Conservation (phyloP, 2,113 vertebrate genomes). For the Gobio gobio region DNA sequence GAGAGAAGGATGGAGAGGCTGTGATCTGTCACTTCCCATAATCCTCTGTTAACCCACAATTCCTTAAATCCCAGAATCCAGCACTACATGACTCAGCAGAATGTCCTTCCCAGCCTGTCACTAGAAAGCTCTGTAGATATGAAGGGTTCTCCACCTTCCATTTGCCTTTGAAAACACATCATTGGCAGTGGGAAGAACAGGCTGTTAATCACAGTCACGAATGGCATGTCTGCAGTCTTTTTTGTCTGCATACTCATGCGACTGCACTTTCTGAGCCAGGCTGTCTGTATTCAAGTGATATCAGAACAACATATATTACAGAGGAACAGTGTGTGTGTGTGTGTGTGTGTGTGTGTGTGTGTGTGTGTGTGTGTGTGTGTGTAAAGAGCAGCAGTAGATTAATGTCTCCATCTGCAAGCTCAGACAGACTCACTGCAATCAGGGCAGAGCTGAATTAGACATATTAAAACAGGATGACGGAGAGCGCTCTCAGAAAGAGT, state of each 20-base stretch:
- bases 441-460: slow-evolving; percentile 56
- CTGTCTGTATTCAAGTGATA: slow-evolving; percentile 38
- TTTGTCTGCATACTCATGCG: slow-evolving; percentile 35
- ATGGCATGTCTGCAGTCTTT: slow-evolving; percentile 22
- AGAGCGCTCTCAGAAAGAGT: slow-evolving; percentile 54
- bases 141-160: slow-evolving; percentile 8
- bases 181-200: slow-evolving; percentile 1
- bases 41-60: slow-evolving; percentile 43
- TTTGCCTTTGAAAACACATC: slow-evolving; percentile 30
- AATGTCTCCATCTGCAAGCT: slow-evolving; percentile 51
- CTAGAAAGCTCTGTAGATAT: slow-evolving; percentile 19
- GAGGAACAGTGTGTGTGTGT: not conserved
- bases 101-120: slow-evolving; percentile 30
- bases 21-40: slow-evolving; percentile 36
- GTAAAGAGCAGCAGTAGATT: slow-evolving; percentile 35
- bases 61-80: slow-evolving; percentile 38
- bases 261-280: slow-evolving; percentile 37
- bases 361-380: not conserved
- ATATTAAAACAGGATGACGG: slow-evolving; percentile 56
- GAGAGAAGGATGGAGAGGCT: slow-evolving; percentile 31
- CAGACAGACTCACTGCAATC: slow-evolving; percentile 57
- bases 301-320: slow-evolving; percentile 39
- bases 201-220: slow-evolving; percentile 32
- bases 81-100: slow-evolving; percentile 45
- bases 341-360: not conserved